A percentile compares a stretch with the other conserved stretches of the same genome.
Conservation (phyloP, 2,113 vertebrate species). For the Zosterops hypoxanthus region DNA sequence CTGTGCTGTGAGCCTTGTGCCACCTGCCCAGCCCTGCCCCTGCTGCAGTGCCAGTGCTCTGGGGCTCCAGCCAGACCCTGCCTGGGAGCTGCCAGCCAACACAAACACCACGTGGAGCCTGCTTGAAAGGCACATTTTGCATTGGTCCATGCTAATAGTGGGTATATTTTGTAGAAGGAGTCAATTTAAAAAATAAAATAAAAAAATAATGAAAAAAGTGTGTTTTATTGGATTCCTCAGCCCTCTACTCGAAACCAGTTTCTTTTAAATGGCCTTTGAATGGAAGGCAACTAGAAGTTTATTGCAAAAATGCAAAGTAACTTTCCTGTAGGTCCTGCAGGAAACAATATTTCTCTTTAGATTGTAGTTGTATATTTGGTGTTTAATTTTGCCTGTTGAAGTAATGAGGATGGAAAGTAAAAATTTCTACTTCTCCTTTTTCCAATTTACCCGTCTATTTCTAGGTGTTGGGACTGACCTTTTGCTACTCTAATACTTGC, state of each 20-base stretch:
- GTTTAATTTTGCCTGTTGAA: background rate
- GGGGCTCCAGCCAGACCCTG: accelerated
- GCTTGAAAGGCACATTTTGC: background rate
- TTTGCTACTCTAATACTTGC: background rate
- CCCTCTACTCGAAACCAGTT: background rate
- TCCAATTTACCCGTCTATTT: background rate
- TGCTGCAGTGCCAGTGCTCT: accelerated
- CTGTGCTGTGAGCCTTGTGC: background rate
- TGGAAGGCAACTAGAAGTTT: background rate
- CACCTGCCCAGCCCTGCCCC: background rate
- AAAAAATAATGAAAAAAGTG: background rate
- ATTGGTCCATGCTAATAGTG: background rate
- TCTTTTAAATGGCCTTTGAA: background rate
- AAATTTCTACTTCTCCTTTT: background rate
- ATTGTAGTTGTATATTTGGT: background rate
- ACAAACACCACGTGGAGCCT: background rate
- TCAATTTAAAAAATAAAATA: background rate
- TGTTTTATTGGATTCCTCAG: background rate
- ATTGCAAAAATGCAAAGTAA: background rate
- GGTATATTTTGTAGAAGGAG: background rate
- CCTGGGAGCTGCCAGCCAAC: background rate
- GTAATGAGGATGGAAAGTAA: background rate
- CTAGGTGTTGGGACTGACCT: background rate
- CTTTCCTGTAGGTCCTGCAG: background rate
- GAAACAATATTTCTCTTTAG: background rate